Evolutionary conservation across 2,888 invertebrate species (phyloP).

Genomic region (Tipula vernalis): DNA sequence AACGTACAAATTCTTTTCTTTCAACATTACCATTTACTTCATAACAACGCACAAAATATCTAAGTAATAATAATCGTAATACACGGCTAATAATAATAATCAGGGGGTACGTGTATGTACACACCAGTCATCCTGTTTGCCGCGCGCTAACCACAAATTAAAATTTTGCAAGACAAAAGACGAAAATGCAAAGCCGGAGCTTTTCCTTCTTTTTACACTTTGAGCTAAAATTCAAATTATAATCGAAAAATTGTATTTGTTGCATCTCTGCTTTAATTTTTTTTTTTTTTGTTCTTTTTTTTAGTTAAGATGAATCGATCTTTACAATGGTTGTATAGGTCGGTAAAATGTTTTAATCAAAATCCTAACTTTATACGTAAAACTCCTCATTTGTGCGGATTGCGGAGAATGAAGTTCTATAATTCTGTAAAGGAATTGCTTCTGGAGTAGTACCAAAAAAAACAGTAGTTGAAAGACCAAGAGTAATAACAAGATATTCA

Average conservation of each 20-base stretch:
- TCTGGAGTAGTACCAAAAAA: too few relatives aligned
- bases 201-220: background rate
- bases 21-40: background rate
- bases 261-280: background rate
- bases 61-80: background rate
- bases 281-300: background rate
- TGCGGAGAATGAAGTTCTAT: too few relatives aligned
- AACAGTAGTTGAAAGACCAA: too few relatives aligned
- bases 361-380: too few relatives aligned
- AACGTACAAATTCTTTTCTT: background rate
- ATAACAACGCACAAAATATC: background rate
- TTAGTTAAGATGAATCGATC: background rate
- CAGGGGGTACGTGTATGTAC: background rate
- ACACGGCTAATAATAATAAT: background rate
- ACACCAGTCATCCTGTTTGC: background rate
- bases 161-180: background rate
- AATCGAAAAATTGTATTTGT: background rate
- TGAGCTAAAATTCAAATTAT: background rate
- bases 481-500: too few relatives aligned
- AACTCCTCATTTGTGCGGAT: too few relatives aligned
- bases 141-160: background rate
- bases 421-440: too few relatives aligned
- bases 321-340: too few relatives aligned
- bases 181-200: background rate
- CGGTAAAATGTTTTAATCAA: too few relatives aligned